Evolutionary conservation across 2,797 vertebrate species (phyloP), one percentile per base, ranked within the genome.

Genomic region (Periparus ater): DNA sequence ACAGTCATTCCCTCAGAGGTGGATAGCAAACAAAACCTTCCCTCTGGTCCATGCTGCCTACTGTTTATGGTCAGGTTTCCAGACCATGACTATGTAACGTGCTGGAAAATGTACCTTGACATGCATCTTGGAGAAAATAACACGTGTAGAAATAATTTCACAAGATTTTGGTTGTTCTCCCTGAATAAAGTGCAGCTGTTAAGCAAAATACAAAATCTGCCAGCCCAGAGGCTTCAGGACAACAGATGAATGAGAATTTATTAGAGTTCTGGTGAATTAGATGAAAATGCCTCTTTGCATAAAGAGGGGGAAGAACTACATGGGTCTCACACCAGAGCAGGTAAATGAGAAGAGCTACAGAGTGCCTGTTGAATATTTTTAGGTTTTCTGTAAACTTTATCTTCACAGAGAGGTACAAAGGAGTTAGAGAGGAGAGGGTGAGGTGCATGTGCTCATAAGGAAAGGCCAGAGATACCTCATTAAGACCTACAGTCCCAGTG

Each of bases 41-140:
- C 19, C 55, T 61, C 58, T 80, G 45, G 85, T 94, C 92, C 57
- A 81, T 60, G 61, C 47, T 94, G 66, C 83, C 38, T 93, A 9
- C 42, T 91, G 51, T 66, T 85, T 81, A 65, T 72, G 86, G 94
- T 77, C 73, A 96, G 68, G 62, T 93, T 97, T 97, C 70, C 89
- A 96, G 80, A 96, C 54, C 60, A 72, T 66, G 90, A 88, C 53
- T 68, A 94, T 96, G 71, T 85, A 96, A 61, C 77, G 71, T 17
- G 17, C 90, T 96, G 95, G 93, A 97, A 97, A 97, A 93, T 85
- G 93, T 79, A 94, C 22, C 21, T 89, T 89, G 68, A 67, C 20
- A 73, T 90, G 48, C 50, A 86, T 53, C 45, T 87, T 93, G 36
- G 61, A 95, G 83, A 85, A 91, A 93, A 95, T 81, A 91, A 61